These are phyloP conservation scores for Nettapus auritus DNA, from an alignment of 2,113 vertebrate genomes.

Conservation along the genomic window DNA sequence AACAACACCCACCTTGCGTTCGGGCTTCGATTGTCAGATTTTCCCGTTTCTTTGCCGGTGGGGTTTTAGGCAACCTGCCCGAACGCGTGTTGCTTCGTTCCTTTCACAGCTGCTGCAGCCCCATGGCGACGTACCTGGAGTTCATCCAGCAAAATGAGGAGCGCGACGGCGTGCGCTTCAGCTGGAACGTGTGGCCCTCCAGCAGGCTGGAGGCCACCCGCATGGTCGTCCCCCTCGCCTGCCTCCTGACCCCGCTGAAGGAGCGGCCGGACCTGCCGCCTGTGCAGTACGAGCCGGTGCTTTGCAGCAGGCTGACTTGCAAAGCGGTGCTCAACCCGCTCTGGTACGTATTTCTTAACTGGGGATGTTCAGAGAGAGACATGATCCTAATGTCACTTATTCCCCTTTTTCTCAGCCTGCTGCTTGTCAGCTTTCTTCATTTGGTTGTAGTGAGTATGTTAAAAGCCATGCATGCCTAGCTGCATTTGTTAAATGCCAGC, in stretches of 20 bases:
- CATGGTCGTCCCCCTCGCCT: constrained; percentile 93
- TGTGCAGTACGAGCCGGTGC: constrained; percentile 93
- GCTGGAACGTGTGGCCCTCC: constrained; percentile 98
- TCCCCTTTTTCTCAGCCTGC: background rate
- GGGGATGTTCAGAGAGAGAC: background rate
- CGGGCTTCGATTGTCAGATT: background rate
- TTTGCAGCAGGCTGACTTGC: constrained; percentile 92
- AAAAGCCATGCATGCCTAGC: background rate
- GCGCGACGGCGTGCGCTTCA: constrained; percentile 93
- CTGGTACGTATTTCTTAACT: constrained; percentile 81
- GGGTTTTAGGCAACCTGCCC: background rate
- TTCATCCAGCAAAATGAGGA: constrained; percentile 99
- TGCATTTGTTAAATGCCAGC: background rate
- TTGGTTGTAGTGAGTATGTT: background rate
- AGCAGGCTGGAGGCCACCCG: constrained; percentile 94
- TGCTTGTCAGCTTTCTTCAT: background rate
- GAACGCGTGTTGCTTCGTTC: background rate
- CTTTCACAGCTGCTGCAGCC: constrained; percentile 60
- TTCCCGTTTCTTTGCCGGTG: background rate
- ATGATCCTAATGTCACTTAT: background rate
- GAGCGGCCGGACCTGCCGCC: constrained; percentile 92
- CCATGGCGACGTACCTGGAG: constrained; percentile 92
- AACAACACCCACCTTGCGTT: background rate
- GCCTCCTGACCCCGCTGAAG: constrained; percentile 94
- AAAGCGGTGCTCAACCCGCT: constrained; percentile 96